phyloP scores from a whole-genome alignment of 2,797 vertebrate species.

The Brachyalestes nurse region DNA sequence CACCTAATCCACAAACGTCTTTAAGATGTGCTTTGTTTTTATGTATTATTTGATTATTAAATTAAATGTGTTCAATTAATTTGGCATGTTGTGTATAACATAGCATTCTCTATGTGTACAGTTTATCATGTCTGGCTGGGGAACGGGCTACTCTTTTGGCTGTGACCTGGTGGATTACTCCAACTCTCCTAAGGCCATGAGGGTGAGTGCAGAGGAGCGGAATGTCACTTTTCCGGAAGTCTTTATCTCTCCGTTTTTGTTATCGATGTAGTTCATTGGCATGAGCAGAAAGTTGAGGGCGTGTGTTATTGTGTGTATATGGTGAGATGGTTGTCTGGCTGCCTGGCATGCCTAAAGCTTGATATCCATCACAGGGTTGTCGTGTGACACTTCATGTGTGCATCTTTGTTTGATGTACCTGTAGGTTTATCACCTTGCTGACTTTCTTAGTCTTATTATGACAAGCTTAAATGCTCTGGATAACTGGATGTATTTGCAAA shows the following conservation, averaged over 20 bases:
- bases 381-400: not conserved
- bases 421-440: not conserved
- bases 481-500: not conserved
- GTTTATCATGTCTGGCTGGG: conserved; percentile 99
- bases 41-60: not conserved
- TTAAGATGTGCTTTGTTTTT: not conserved
- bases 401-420: not conserved
- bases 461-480: not conserved
- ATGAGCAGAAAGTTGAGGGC: not conserved
- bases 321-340: conserved; percentile 6
- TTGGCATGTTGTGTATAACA: not conserved
- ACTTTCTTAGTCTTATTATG: not conserved
- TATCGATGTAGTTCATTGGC: not conserved
- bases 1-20: no score
- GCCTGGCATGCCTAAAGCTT: not conserved
- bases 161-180: conserved; percentile 95
- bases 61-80: not conserved
- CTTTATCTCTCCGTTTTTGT: not conserved
- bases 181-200: conserved; percentile 82
- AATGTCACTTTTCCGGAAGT: conserved; percentile 34
- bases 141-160: conserved; percentile 89
- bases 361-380: not conserved
- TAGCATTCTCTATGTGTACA: conserved; percentile 61
- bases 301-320: not conserved
- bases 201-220: conserved; percentile 79